Evolutionary conservation across 1,140 invertebrate species (phyloP), one percentile per base, ranked within the genome.

Genomic region (Hycleus cichorii): DNA sequence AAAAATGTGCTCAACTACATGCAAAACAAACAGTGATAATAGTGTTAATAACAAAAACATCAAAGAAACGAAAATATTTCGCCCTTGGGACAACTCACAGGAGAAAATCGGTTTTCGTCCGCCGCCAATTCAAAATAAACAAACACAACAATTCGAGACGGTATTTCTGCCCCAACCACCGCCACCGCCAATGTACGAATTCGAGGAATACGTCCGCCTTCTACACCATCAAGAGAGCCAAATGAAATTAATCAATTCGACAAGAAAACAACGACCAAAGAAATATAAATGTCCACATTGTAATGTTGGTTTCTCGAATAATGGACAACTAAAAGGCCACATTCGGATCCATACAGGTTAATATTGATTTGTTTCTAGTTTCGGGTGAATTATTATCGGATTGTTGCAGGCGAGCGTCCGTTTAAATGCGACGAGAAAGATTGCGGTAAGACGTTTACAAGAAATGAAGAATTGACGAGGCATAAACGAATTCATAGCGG

Each of bases 401-500:
- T 42, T 48, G 52, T 76, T 75, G 12, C 69, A 89, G 89, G 89
- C 3, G 91, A 94, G 72, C 76, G 90, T 46, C 92, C 92, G 0
- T 95, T 88, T 72, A 86, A 87, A 63, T 96, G 93, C 71, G 88
- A 93, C 45, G 81, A 85, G 27, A 82, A 86, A 44, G 83, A 83
- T 45, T 96, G 93, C 67, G 88, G 86, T 0, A 95, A 95, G 72
- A 87, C 87, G 0, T 97, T 97, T 68, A 94, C 93, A 0, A 80
- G 93, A 58, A 97, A 96, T 73, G 93, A 96, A 74, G 93, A 97
- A 70, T 74, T 96, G 42, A 95, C 93, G 0, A 79, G 93, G 24
- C 93, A 97, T 74, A 89, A 90, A 64, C 80, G 91, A 52, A 97
- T 96, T 49, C 93, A 97, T 72, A 89, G 89, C 0, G 90, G 89